These are phyloP conservation scores for Aphaenogaster ashmeadi DNA, from an alignment of 1,140 invertebrate genomes.

Conservation along the genomic window DNA sequence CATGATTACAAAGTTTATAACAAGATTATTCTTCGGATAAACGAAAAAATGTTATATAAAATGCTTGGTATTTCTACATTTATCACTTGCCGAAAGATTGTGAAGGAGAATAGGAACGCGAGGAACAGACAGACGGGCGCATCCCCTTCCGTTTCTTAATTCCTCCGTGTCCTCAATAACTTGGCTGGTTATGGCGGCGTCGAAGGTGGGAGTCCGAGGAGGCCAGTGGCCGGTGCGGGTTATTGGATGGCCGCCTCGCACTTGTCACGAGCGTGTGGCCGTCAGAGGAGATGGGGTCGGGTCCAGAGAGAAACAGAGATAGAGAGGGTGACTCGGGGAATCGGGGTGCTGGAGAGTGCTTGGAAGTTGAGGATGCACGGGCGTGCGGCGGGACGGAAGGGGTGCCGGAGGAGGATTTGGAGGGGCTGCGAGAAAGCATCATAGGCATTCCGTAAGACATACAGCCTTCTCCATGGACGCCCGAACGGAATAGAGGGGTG, in stretches of 20 bases:
- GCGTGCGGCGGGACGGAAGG: constrained; percentile 29
- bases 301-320: constrained; percentile 47
- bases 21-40: background rate
- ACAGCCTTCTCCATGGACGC: constrained; percentile 79
- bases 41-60: constrained; percentile 49
- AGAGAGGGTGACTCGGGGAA: constrained; percentile 54
- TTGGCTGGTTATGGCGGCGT: constrained; percentile 67
- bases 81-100: constrained; percentile 51
- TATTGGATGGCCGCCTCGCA: constrained; percentile 84
- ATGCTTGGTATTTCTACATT: constrained; percentile 57
- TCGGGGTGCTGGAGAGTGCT: constrained; percentile 61
- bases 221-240: constrained; percentile 83
- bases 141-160: constrained; percentile 74
- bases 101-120: background rate
- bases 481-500: constrained; percentile 79
- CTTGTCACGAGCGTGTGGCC: constrained; percentile 83
- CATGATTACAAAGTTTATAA: background rate
- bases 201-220: constrained; percentile 56
- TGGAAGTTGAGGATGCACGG: constrained; percentile 55
- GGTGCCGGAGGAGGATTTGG: constrained; percentile 68
- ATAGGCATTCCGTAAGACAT: constrained; percentile 86
- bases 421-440: constrained; percentile 80
- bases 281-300: constrained; percentile 69
- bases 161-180: constrained; percentile 79
- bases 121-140: constrained; percentile 7